Percentiles rank a stretch among this genome's conserved stretches.
Conservation (phyloP, 2,113 vertebrate genomes). For the Cygnus buccinator region DNA sequence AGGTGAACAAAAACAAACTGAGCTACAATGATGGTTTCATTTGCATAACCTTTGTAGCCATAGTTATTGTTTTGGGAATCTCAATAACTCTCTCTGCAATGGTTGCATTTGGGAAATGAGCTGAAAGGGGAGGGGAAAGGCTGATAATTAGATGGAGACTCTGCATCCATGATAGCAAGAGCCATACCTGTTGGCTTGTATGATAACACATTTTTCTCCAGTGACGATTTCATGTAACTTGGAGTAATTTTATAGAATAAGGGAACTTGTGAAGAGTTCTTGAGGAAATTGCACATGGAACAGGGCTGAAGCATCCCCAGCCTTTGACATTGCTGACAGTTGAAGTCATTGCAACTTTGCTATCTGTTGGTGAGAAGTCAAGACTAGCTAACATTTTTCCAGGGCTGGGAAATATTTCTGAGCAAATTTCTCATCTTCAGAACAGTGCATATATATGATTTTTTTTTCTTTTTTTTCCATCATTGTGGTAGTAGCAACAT, state of each 20-base stretch:
- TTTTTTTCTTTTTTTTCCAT: neutral
- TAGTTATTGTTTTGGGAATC: neutral
- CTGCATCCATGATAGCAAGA: neutral
- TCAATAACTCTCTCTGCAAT: neutral
- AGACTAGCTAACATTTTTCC: neutral
- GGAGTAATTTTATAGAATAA: neutral
- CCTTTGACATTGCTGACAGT: neutral
- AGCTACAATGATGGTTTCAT: neutral
- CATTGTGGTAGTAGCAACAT: rapidly evolving
- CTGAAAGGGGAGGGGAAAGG: neutral
- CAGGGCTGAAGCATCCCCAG: neutral
- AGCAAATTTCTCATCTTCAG: neutral
- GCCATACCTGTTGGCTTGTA: neutral
- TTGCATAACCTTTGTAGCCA: neutral
- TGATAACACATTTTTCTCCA: neutral
- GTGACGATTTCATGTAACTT: neutral
- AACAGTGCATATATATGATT: neutral
- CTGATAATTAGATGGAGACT: neutral
- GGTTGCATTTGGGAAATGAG: neutral
- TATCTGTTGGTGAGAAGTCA: rapidly evolving
- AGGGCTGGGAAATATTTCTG: neutral
- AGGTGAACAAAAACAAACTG: neutral
- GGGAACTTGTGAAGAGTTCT: neutral
- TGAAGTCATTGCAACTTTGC: neutral
- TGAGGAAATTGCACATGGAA: neutral